phyloP scores from a whole-genome alignment of 2,888 invertebrate genomes.

The Seladonia tumulorum region DNA sequence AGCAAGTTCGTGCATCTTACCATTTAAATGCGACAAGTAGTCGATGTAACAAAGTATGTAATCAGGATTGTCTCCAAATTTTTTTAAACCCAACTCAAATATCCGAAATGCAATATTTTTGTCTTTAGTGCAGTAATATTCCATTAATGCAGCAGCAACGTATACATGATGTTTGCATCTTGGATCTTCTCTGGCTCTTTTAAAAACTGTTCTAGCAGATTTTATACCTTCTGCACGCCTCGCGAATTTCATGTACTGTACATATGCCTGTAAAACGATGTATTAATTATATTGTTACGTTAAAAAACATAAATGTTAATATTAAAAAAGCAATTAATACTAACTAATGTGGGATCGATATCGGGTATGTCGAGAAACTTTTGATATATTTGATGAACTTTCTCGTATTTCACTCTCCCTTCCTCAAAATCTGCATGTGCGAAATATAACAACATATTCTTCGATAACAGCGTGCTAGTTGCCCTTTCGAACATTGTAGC shows the following conservation, averaged over 20 bases:
- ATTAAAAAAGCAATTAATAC: conserved; percentile 66
- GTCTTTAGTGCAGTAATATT: conserved; percentile 99
- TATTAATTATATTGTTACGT: conserved; percentile 15
- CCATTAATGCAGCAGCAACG: conserved; percentile 99
- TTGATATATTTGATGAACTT: conserved; percentile 98
- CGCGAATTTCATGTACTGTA: conserved; percentile 99
- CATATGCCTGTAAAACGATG: conserved; percentile 90
- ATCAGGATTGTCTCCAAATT: conserved; percentile 97
- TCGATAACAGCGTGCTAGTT: conserved; percentile 93
- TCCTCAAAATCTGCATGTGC: conserved; percentile 99
- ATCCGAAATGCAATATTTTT: conserved; percentile 98
- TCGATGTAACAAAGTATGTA: conserved; percentile 98
- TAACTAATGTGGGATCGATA: conserved; percentile 97
- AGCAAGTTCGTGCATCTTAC: conserved; percentile 84
- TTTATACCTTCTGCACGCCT: conserved; percentile 99
- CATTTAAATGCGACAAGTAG: conserved; percentile 98
- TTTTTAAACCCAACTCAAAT: conserved; percentile 98
- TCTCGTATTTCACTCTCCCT: conserved; percentile 97
- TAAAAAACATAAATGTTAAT: neutral
- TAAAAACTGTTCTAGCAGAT: conserved; percentile 97
- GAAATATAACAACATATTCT: conserved; percentile 97
- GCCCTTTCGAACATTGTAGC: conserved; percentile 98
- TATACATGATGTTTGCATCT: conserved; percentile 95
- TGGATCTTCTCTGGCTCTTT: conserved; percentile 96
- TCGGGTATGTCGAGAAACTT: conserved; percentile 94